Conservation (phyloP, 2,888 invertebrate species). For the Microchrysa polita region DNA sequence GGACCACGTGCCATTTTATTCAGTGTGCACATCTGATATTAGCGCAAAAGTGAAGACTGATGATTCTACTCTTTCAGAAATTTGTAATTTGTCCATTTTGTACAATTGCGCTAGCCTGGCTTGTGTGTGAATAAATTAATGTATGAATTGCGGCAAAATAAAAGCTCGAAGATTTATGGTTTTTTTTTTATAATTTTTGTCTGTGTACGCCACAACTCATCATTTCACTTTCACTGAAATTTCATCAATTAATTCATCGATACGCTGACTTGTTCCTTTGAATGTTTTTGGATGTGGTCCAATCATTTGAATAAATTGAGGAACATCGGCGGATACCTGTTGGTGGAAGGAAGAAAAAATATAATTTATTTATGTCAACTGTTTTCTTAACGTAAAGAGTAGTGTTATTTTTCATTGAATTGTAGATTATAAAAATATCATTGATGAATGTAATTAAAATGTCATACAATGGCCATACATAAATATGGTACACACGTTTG, state of each 20-base stretch:
- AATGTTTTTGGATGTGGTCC: slow-evolving; percentile 87
- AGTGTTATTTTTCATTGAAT: background rate
- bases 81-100: no score
- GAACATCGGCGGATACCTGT: slow-evolving; percentile 85
- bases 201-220: no score
- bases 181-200: background rate
- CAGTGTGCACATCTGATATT: no score
- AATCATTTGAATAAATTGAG: slow-evolving; percentile 89
- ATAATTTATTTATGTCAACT: slow-evolving; percentile 6
- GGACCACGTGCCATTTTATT: no score
- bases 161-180: slow-evolving; percentile 12
- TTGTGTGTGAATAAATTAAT: no score
- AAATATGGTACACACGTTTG: no score
- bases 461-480: no score
- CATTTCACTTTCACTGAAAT: slow-evolving; percentile 71
- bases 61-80: no score
- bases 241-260: slow-evolving; percentile 82
- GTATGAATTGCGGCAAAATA: background rate
- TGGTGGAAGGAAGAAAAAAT: slow-evolving; percentile 68
- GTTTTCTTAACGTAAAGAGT: no score
- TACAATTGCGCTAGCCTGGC: no score
- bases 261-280: slow-evolving; percentile 80
- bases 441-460: background rate
- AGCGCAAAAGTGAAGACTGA: no score
- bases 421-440: background rate